These are phyloP conservation scores for Mohoua ochrocephala DNA, from an alignment of 2,113 vertebrate species.

Conservation along the genomic window DNA sequence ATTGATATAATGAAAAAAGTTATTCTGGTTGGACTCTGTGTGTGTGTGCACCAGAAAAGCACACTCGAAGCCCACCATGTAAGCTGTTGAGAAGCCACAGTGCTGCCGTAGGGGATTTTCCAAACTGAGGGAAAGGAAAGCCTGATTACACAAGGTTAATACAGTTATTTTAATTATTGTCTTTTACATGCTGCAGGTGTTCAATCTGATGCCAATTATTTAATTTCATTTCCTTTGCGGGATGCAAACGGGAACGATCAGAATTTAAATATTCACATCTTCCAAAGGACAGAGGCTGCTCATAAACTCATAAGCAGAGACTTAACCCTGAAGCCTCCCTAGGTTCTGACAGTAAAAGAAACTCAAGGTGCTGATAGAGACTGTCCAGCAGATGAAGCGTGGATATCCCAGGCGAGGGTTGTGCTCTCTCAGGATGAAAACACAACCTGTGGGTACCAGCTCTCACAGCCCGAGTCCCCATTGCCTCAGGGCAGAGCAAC, in stretches of 20 bases:
- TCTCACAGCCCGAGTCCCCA: background rate
- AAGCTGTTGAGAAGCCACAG: background rate
- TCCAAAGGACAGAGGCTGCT: background rate
- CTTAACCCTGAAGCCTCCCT: background rate
- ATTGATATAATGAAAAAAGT: background rate
- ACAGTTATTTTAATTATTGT: background rate
- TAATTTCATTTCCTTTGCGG: background rate
- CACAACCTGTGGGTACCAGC: background rate
- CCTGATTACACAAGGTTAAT: background rate
- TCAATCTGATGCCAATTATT: background rate
- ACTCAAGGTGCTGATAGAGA: background rate
- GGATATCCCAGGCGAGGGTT: background rate
- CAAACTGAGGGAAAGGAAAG: background rate
- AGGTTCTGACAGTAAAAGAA: background rate
- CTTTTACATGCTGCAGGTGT: background rate
- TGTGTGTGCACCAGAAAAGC: background rate
- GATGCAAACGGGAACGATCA: rapidly evolving
- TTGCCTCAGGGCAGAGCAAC: background rate
- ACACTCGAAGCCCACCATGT: background rate
- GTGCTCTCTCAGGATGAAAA: background rate
- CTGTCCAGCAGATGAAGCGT: background rate
- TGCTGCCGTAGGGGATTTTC: background rate
- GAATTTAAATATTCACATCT: background rate
- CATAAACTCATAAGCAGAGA: background rate
- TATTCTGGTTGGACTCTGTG: background rate